Conservation (phyloP, 2,113 vertebrate species). For the Pterophyllum scalare region DNA sequence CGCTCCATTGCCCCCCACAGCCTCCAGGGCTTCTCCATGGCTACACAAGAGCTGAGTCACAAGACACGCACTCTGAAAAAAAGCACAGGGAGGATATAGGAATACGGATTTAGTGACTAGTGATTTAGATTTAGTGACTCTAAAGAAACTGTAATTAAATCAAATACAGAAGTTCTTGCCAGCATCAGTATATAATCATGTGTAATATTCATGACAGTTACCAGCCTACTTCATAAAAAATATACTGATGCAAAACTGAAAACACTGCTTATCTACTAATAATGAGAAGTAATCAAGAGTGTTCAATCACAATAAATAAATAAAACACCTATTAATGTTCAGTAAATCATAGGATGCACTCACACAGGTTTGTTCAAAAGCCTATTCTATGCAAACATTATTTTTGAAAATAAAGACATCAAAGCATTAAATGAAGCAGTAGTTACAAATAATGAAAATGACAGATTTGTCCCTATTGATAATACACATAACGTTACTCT, state of each 20-base stretch:
- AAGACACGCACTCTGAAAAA: constrained; percentile 50
- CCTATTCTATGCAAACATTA: background rate
- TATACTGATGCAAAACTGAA: background rate
- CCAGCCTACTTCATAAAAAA: background rate
- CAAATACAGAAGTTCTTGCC: background rate
- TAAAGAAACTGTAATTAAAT: background rate
- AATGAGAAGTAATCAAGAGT: background rate
- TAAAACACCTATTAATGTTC: background rate
- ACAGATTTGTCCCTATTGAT: too few species aligned
- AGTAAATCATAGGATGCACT: background rate
- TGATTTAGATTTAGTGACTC: background rate
- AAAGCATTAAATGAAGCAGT: background rate
- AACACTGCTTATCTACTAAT: background rate
- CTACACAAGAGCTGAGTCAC: constrained; percentile 63
- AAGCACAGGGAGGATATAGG: constrained; percentile 7
- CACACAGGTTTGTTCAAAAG: background rate
- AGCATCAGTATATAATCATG: background rate
- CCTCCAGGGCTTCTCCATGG: constrained; percentile 98
- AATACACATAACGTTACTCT: too few species aligned
- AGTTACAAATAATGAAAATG: too few species aligned
- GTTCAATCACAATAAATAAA: background rate
- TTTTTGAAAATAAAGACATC: background rate
- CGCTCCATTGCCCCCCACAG: constrained; percentile 90
- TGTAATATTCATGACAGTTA: background rate
- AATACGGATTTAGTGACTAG: background rate